Conservation (phyloP, 2,888 invertebrate species). For the Apodemia hepburni region DNA sequence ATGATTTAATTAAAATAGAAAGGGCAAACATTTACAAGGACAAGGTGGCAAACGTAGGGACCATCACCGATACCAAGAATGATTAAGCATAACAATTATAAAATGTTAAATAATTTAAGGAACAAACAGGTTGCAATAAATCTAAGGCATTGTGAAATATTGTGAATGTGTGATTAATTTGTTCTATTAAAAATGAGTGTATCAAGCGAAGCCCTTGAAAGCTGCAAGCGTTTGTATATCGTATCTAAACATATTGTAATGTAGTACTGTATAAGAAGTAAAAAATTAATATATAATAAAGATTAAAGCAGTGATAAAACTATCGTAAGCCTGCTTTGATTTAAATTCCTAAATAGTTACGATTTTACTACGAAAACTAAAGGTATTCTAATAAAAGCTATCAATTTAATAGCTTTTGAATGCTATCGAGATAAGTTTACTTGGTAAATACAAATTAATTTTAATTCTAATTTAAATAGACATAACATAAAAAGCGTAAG, state of each 20-base stretch:
- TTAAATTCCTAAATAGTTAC: constrained; percentile 4
- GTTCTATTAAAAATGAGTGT: constrained; percentile 29
- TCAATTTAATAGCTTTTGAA: constrained; percentile 11
- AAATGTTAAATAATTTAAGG: constrained; percentile 58
- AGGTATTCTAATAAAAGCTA: constrained; percentile 13
- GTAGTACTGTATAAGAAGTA: constrained; percentile 18
- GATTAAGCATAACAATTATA: constrained; percentile 72
- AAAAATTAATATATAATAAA: constrained; percentile 17
- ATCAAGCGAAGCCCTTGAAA: constrained; percentile 37
- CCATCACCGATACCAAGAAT: constrained; percentile 79
- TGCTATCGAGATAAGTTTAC: neutral
- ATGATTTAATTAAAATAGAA: constrained; percentile 28
- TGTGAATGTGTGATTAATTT: constrained; percentile 32
- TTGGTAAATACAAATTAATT: neutral
- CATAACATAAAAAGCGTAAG: constrained; percentile 1
- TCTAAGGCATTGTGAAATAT: constrained; percentile 33
- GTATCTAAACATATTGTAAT: constrained; percentile 23
- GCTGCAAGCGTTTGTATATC: constrained; percentile 33
- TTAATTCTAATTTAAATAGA: neutral
- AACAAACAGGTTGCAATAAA: constrained; percentile 34
- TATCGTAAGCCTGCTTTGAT: constrained; percentile 17
- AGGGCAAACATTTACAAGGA: constrained; percentile 40
- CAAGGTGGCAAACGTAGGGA: constrained; percentile 61
- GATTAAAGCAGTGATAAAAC: constrained; percentile 9
- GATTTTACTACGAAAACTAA: constrained; percentile 11